Evolutionary conservation across 2,888 invertebrate genomes (phyloP).

Genomic region (Saturnia pavonia): DNA sequence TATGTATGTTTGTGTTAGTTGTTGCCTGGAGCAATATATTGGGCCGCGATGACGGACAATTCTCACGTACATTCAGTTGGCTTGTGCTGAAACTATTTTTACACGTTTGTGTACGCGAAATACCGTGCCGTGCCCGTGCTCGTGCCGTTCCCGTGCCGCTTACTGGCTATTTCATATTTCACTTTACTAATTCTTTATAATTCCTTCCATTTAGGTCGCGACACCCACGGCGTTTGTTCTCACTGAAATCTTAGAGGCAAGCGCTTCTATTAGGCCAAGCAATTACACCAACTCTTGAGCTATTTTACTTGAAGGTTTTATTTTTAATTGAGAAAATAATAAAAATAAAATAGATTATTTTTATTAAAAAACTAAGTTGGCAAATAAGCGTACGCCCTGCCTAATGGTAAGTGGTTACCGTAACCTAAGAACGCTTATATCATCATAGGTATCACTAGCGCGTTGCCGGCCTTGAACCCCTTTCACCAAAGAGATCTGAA

Average conservation of each 20-base stretch:
- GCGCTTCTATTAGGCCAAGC: background rate
- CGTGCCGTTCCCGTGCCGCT: background rate
- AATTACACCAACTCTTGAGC: background rate
- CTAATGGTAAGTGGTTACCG: too few species aligned
- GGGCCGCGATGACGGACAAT: slow-evolving; percentile 58
- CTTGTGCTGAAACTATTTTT: slow-evolving; percentile 53
- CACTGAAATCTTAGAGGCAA: background rate
- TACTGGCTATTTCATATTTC: slow-evolving; percentile 6
- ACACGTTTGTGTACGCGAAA: slow-evolving; percentile 38
- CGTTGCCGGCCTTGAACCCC: too few species aligned
- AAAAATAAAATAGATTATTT: too few species aligned
- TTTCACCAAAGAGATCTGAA: too few species aligned
- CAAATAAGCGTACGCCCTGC: too few species aligned
- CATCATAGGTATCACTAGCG: too few species aligned
- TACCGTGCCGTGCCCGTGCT: background rate
- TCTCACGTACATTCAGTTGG: slow-evolving; percentile 41
- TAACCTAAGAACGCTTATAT: too few species aligned
- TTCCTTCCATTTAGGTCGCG: slow-evolving; percentile 5
- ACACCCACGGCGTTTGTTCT: slow-evolving; percentile 4
- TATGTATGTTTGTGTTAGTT: slow-evolving; percentile 12
- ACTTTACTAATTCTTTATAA: background rate
- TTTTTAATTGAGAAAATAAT: too few species aligned
- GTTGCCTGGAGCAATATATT: slow-evolving; percentile 51
- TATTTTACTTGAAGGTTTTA: background rate
- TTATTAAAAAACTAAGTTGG: too few species aligned